Conservation (phyloP, 1,140 invertebrate species). For the Magallana ariakensis region DNA sequence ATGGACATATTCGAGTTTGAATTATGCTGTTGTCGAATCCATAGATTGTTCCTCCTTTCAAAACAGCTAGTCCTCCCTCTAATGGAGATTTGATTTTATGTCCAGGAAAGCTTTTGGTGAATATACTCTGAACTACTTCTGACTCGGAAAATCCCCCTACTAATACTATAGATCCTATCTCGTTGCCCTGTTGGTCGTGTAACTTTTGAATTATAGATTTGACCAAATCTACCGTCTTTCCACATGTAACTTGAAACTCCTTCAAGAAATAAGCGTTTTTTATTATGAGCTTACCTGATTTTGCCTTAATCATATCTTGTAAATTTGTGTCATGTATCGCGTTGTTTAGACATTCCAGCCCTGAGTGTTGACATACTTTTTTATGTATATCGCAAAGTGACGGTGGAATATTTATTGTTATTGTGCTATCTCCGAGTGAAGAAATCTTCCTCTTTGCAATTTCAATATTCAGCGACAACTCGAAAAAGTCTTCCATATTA, state of each 20-base stretch:
- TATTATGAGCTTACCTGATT: not conserved
- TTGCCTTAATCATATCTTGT: not conserved
- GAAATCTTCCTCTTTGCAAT: not conserved
- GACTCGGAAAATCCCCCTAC: constrained; percentile 29
- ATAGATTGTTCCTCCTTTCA: constrained; percentile 19
- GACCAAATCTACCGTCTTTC: not conserved
- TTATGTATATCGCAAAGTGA: not conserved
- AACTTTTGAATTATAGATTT: not conserved
- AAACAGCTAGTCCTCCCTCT: constrained; percentile 32
- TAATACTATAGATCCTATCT: not conserved
- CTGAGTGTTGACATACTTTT: not conserved
- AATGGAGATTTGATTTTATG: not conserved
- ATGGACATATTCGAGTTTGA: constrained; percentile 13
- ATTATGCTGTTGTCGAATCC: constrained; percentile 37
- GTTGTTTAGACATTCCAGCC: not conserved
- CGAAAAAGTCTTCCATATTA: not conserved
- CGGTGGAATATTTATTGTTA: not conserved
- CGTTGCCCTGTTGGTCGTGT: not conserved
- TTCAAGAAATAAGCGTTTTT: not conserved
- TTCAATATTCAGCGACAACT: not conserved
- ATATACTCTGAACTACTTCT: not conserved
- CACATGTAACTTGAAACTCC: not conserved
- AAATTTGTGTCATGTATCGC: not conserved
- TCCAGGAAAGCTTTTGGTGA: constrained; percentile 10
- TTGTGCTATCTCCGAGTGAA: not conserved